These are phyloP conservation scores for Phortica variegata DNA, from an alignment of 1,140 invertebrate genomes.

Conservation along the genomic window DNA sequence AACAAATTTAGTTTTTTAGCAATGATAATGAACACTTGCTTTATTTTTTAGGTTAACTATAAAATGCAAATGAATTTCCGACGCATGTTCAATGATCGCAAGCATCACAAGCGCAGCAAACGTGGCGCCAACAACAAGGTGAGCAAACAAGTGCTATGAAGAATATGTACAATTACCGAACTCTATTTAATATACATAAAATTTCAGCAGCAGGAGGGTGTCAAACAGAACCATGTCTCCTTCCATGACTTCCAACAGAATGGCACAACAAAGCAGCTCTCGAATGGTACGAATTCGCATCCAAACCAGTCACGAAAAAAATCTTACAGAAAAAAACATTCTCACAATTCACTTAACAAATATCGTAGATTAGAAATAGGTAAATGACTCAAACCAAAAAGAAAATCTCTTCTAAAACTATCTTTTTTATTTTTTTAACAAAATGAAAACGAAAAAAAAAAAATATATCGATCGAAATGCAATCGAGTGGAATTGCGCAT, in stretches of 20 bases:
- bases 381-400: slow-evolving; percentile 44
- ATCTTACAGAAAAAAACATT: slow-evolving; percentile 58
- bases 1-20: slow-evolving; percentile 1
- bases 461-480: no score
- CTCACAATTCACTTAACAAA: slow-evolving; percentile 59
- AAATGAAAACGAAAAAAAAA: no score
- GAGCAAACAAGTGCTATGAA: slow-evolving; percentile 16
- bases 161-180: background rate
- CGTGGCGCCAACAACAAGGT: slow-evolving; percentile 72
- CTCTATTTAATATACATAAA: slow-evolving; percentile 8
- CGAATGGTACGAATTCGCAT: slow-evolving; percentile 73
- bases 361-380: slow-evolving; percentile 59
- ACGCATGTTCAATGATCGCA: slow-evolving; percentile 75
- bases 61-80: slow-evolving; percentile 89
- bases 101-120: slow-evolving; percentile 80
- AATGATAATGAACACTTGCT: background rate
- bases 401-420: background rate
- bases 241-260: slow-evolving; percentile 85
- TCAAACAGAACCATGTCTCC: slow-evolving; percentile 79
- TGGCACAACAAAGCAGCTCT: slow-evolving; percentile 79
- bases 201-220: slow-evolving; percentile 58
- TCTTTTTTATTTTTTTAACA: no score
- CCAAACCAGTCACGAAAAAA: slow-evolving; percentile 56
- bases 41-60: slow-evolving; percentile 73
- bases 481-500: no score